Base-by-base conservation (phyloP, 2,888 invertebrate species). In the Neoscelio sp. region DNA sequence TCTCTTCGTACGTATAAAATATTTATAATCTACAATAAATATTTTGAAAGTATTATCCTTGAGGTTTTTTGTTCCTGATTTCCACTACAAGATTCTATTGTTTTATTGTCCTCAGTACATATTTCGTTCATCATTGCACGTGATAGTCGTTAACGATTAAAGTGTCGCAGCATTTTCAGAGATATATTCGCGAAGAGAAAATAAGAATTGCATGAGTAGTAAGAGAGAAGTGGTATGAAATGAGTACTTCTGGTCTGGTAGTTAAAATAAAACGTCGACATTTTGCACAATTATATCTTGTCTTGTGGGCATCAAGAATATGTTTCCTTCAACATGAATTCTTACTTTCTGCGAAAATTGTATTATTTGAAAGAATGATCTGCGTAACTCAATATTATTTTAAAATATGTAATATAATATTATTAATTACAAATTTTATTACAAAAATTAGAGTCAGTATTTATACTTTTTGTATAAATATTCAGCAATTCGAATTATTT, bases 251-350 rank as follows among this genome's bases (percentile, higher is more conserved):
- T 80, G 62, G 78, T 74, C 75, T 54, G 56, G 64, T 78, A 68
- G 74, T 77, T 77, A 58, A 82, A 83, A 85, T 81, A 82, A 83
- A 83, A 82, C 77, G 68, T 75, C 79, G 74, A 78, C 80, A 81
- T 83, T 83, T 82, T 78, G 78, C 80, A 78, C 82, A 84, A 84
- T 84, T 84, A 83, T 82, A 80, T 78, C 76, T 50, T 81, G 68
- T 65, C 65, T 46, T 71, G 58, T 65, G 64, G 60, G 67, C 50
- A 54, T 62, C 78, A 60, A 73, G 62, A 42, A 71, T 58, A 50
- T 56, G 56, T 30, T 26, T 58, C n/a, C 52, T 58, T 13, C 42
- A 54, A 44, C 44, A 15, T 54, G 38, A 52, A 54, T 62, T 71
- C 38, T 54, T 44, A 48, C 26, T 46, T 79, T 73, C 54, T 18